Conservation (phyloP, 37 sponge, comb jelly and placozoan species). For the Crambe crambe region DNA sequence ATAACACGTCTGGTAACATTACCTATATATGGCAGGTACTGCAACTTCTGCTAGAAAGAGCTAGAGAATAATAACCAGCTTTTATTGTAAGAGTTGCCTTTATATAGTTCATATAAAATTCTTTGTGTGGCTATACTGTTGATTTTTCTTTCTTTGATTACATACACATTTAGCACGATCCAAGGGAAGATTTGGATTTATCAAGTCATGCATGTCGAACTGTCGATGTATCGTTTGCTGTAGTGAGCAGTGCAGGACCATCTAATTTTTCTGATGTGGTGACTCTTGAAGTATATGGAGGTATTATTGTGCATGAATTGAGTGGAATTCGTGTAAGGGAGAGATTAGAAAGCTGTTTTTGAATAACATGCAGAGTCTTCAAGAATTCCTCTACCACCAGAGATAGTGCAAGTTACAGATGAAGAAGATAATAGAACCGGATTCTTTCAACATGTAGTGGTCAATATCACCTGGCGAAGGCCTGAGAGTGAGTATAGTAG, state of each 20-base stretch:
- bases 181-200: background rate
- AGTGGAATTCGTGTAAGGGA: no score
- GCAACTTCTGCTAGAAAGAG: no score
- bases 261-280: background rate
- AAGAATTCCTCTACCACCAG: no score
- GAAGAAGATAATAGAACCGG: slow-evolving; percentile 24
- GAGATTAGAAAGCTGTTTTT: no score
- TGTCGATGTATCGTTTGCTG: background rate
- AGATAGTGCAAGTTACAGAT: no score
- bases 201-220: background rate
- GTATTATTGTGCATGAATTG: no score
- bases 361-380: no score
- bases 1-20: background rate
- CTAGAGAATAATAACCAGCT: no score
- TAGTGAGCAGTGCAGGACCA: background rate
- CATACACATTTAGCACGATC: background rate
- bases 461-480: slow-evolving; percentile 39
- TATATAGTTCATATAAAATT: background rate
- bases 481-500: no score
- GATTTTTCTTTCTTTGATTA: background rate
- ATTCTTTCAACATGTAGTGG: slow-evolving; percentile 38
- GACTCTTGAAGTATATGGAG: background rate
- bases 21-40: background rate
- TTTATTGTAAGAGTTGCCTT: background rate
- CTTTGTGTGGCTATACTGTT: background rate